Percentiles rank a stretch among this genome's conserved stretches.
phyloP scores from a whole-genome alignment of 2,113 vertebrate species.

The Callocephalon fimbriatum region DNA sequence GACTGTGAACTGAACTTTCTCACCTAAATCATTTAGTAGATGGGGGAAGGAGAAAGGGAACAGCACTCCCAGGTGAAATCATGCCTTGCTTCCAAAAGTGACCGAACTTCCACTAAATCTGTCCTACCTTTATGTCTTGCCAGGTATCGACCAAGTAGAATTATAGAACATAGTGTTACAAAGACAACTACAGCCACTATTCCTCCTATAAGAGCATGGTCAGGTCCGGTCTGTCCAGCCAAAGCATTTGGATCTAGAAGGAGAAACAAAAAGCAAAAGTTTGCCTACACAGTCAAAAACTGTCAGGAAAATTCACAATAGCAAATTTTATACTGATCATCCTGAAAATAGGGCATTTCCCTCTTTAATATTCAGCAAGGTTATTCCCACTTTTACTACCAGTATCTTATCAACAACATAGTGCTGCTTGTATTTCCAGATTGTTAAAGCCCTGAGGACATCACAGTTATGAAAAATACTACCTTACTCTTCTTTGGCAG shows the following conservation, averaged over 20 bases:
- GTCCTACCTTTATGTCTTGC: conserved; percentile 99
- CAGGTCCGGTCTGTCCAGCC: conserved; percentile 87
- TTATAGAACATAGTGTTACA: conserved; percentile 97
- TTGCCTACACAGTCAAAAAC: background rate
- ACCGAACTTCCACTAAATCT: background rate
- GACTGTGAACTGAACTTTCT: background rate
- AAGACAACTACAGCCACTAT: conserved; percentile 99
- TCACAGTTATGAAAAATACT: conserved; percentile 21
- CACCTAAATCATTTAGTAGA: background rate
- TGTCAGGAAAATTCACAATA: background rate
- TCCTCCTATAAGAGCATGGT: conserved; percentile 97
- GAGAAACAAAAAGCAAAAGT: conserved; percentile 36
- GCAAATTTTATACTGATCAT: background rate
- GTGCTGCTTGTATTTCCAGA: conserved; percentile 33
- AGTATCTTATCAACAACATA: conserved; percentile 50
- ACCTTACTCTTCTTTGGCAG: conserved; percentile 22
- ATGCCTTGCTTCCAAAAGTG: background rate
- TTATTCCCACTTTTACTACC: conserved; percentile 18
- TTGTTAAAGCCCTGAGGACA: conserved; percentile 53
- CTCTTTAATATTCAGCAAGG: conserved; percentile 29
- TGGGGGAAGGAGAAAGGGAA: fast-evolving
- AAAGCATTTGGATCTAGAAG: conserved; percentile 91
- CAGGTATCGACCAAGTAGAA: conserved; percentile 97
- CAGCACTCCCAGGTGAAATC: background rate
- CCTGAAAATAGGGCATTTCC: conserved; percentile 45